phyloP scores from a whole-genome alignment of 2,113 vertebrate species.

The Hemiscyllium ocellatum region DNA sequence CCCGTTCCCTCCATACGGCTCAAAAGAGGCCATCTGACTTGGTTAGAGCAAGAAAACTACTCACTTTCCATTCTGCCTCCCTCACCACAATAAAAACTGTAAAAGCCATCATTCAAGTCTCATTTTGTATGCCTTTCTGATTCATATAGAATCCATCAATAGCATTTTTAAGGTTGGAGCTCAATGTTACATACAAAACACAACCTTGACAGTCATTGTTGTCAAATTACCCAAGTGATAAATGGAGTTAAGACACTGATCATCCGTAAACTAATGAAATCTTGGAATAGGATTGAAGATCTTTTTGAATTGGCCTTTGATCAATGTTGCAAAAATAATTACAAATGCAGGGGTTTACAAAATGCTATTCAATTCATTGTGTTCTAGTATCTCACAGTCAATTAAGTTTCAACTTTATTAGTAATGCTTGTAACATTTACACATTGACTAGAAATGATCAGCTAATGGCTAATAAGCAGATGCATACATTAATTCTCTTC shows the following conservation, averaged over 20 bases:
- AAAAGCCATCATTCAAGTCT: not conserved
- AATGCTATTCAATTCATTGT: not conserved
- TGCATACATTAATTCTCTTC: not conserved
- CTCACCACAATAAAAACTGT: no score
- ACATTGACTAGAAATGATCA: conserved; percentile 15
- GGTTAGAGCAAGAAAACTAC: no score
- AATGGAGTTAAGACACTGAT: not conserved
- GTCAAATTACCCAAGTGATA: not conserved
- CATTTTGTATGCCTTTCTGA: not conserved
- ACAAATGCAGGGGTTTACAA: not conserved
- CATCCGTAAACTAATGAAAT: not conserved
- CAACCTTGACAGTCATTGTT: not conserved
- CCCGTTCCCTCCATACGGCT: no score
- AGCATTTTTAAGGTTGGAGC: not conserved
- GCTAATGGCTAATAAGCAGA: not conserved
- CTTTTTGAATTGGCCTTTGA: not conserved
- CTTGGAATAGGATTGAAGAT: not conserved
- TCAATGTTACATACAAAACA: not conserved
- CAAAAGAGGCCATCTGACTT: no score
- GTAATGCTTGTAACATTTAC: not conserved
- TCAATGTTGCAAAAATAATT: not conserved
- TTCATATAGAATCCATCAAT: not conserved
- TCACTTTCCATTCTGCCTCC: no score
- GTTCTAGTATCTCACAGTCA: not conserved
- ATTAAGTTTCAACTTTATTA: not conserved